Percentiles rank a stretch among this genome's conserved stretches.
Evolutionary conservation across 1,140 invertebrate genomes (phyloP).

Genomic region (Atta cephalotes): DNA sequence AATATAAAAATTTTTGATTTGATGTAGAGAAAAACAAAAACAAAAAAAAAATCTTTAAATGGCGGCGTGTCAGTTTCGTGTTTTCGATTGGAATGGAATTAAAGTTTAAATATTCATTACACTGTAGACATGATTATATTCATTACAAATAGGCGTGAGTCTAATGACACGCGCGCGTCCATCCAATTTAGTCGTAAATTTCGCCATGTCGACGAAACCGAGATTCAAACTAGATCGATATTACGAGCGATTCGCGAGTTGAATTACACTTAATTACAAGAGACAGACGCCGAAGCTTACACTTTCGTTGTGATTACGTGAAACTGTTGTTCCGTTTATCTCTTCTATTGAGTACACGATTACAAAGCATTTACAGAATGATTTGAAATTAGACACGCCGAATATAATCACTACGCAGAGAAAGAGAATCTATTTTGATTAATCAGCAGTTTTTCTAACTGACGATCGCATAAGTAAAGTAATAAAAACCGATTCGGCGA

Average conservation of each 20-base stretch:
- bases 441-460: neutral
- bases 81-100: slow-evolving; percentile 5
- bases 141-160: slow-evolving; percentile 17
- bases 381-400: slow-evolving; percentile 9
- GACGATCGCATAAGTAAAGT: neutral
- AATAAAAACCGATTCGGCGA: slow-evolving; percentile 20
- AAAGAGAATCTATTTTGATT: neutral
- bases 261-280: slow-evolving; percentile 54
- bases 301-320: slow-evolving; percentile 35
- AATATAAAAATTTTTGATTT: neutral
- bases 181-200: slow-evolving; percentile 23
- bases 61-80: neutral
- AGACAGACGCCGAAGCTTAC: slow-evolving; percentile 22
- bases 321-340: neutral
- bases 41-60: neutral
- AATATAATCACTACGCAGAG: neutral
- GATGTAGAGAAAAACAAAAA: neutral
- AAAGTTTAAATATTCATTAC: neutral
- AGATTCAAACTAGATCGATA: slow-evolving; percentile 42
- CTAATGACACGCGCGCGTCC: slow-evolving; percentile 3
- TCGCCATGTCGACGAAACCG: slow-evolving; percentile 4
- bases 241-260: slow-evolving; percentile 58
- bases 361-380: slow-evolving; percentile 29
- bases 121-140: neutral
- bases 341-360: neutral